phyloP scores from a whole-genome alignment of 2,113 vertebrate genomes.

The Anguilla japonica region DNA sequence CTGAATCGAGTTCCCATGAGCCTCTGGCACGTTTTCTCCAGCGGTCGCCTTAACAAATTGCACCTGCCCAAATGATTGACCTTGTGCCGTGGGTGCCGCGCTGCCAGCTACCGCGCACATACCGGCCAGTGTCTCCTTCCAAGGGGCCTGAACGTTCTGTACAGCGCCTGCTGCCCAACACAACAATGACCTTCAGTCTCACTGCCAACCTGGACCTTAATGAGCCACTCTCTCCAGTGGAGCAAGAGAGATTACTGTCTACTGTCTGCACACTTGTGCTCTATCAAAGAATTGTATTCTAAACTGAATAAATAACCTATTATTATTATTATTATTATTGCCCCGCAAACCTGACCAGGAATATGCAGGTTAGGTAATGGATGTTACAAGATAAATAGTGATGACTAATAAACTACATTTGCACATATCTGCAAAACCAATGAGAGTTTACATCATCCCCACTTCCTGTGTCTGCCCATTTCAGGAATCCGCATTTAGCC shows the following conservation, averaged over 20 bases:
- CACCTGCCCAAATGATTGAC: slow-evolving; percentile 1
- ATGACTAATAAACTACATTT: background rate
- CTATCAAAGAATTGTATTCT: background rate
- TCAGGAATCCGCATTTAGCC: background rate
- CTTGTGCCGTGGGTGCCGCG: background rate
- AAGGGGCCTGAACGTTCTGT: background rate
- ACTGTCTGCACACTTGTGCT: background rate
- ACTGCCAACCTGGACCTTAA: background rate
- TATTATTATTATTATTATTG: background rate
- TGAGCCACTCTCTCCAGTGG: background rate
- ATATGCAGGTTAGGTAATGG: too few relatives aligned
- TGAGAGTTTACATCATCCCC: background rate
- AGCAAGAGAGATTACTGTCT: background rate
- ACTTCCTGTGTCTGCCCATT: background rate
- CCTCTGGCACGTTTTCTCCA: background rate
- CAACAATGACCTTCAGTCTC: background rate
- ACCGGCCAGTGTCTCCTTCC: background rate
- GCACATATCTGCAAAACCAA: background rate
- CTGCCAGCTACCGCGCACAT: background rate
- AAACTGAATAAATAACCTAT: background rate
- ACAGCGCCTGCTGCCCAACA: background rate
- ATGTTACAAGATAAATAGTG: background rate
- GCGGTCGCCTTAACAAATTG: background rate
- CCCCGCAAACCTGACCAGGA: too few relatives aligned
- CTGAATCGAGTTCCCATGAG: background rate